Percentiles rank a stretch among this genome's conserved stretches.
phyloP scores from a whole-genome alignment of 1,140 invertebrate species.

The Drosophila tsacasi region DNA sequence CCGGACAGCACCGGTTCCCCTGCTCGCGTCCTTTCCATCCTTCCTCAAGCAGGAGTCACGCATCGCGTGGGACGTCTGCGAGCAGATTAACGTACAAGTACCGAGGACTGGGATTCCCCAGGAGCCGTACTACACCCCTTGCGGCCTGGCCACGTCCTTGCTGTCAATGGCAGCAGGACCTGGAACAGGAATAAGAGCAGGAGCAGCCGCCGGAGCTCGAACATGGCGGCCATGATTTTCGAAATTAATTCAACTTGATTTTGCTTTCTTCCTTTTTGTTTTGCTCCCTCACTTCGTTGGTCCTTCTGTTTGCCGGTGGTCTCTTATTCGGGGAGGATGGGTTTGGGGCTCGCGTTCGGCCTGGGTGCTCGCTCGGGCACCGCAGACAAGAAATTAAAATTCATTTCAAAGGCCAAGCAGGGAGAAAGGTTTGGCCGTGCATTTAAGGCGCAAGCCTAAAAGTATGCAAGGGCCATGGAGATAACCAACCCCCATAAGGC shows the following conservation, averaged over 20 bases:
- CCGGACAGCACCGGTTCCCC: slow-evolving; percentile 29
- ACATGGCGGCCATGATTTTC: slow-evolving; percentile 79
- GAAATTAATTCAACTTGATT: slow-evolving; percentile 84
- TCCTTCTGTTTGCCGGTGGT: slow-evolving; percentile 25
- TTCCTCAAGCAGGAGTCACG: slow-evolving; percentile 66
- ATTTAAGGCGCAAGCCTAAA: slow-evolving; percentile 82
- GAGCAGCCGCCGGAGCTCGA: slow-evolving; percentile 12
- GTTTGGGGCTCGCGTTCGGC: background rate
- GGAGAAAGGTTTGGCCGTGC: slow-evolving; percentile 51
- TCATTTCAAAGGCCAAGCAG: slow-evolving; percentile 69
- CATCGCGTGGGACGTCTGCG: slow-evolving; percentile 77
- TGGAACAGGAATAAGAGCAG: slow-evolving; percentile 17
- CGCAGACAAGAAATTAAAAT: slow-evolving; percentile 84
- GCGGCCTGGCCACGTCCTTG: slow-evolving; percentile 58
- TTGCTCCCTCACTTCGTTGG: slow-evolving; percentile 50
- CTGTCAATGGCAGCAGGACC: slow-evolving; percentile 63
- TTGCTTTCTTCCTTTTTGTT: slow-evolving; percentile 81
- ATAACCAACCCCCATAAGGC: slow-evolving; percentile 57
- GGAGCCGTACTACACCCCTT: slow-evolving; percentile 3
- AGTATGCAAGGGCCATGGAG: slow-evolving; percentile 66
- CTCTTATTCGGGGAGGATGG: background rate
- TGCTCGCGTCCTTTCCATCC: slow-evolving; percentile 1
- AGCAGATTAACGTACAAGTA: slow-evolving; percentile 72
- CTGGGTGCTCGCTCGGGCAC: slow-evolving; percentile 31
- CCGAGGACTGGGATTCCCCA: slow-evolving; percentile 6